Conservation (phyloP, 2,888 invertebrate genomes). For the Pristionchus entomophagus region DNA sequence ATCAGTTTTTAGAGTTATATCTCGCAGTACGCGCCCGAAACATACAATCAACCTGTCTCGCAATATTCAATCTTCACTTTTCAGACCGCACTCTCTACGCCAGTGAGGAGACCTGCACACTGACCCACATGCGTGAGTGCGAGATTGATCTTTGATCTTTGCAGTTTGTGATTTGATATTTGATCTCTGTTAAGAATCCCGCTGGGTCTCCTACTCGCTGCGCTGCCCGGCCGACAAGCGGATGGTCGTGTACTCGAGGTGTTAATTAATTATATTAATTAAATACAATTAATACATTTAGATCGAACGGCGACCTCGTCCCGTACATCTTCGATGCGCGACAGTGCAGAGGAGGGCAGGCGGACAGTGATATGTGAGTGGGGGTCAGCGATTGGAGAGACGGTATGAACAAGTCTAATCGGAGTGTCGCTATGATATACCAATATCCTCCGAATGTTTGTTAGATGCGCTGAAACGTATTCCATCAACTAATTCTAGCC, state of each 20-base stretch:
- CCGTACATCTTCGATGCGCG: constrained; percentile 44
- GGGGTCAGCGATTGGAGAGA: too few relatives aligned
- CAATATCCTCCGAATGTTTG: too few relatives aligned
- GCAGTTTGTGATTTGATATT: neutral
- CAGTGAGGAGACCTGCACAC: constrained; percentile 35
- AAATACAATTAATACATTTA: neutral
- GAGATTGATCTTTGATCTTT: constrained; percentile 34
- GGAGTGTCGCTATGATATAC: too few relatives aligned
- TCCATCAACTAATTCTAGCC: too few relatives aligned
- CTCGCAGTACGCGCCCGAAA: too few relatives aligned
- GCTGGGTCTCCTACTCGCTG: constrained; percentile 25
- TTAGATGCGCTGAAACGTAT: too few relatives aligned
- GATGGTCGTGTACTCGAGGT: constrained; percentile 34
- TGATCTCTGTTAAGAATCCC: neutral
- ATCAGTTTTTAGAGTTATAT: too few relatives aligned
- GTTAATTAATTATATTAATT: neutral
- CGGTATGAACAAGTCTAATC: too few relatives aligned
- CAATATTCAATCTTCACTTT: neutral
- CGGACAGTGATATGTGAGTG: constrained; percentile 15
- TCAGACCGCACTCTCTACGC: neutral
- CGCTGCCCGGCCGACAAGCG: neutral
- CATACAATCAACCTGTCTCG: too few relatives aligned
- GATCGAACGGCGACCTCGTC: constrained; percentile 42
- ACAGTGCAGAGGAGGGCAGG: constrained; percentile 34
- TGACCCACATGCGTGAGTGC: constrained; percentile 15